phyloP scores from a whole-genome alignment of 2,797 vertebrate species.

The Pipistrellus pipistrellus region DNA sequence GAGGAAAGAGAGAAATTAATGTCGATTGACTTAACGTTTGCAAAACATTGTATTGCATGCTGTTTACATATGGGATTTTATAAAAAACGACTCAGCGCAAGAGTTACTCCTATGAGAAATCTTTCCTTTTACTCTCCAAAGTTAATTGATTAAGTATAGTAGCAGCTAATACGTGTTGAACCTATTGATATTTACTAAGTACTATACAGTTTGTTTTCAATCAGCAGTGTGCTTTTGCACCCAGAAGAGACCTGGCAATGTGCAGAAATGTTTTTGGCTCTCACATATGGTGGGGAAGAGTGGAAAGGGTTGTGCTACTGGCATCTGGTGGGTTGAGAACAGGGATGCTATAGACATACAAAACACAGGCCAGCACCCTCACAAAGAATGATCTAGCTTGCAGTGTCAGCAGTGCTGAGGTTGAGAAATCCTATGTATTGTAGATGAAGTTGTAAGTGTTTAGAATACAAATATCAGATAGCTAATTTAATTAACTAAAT shows the following conservation, averaged over 20 bases:
- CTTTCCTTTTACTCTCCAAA: not conserved
- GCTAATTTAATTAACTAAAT: not conserved
- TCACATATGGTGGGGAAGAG: not conserved
- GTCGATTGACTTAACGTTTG: not conserved
- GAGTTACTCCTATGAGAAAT: not conserved
- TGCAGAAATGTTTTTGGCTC: not conserved
- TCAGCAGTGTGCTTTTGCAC: not conserved
- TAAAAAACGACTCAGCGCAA: not conserved
- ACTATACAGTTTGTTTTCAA: not conserved
- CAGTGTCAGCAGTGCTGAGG: not conserved
- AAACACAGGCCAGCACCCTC: not conserved
- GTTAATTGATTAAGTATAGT: not conserved
- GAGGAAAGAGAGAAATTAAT: not conserved
- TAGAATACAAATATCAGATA: not conserved
- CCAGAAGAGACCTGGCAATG: not conserved
- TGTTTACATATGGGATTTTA: not conserved
- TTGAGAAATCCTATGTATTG: not conserved
- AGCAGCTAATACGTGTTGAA: not conserved
- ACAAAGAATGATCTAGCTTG: not conserved
- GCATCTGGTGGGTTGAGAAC: accelerated
- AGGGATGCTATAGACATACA: not conserved
- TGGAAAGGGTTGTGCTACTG: not conserved
- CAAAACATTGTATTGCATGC: not conserved
- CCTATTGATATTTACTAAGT: not conserved
- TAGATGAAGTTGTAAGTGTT: not conserved